Base-by-base conservation (phyloP, 2,888 invertebrate genomes). In the Drosophila prolongata region DNA sequence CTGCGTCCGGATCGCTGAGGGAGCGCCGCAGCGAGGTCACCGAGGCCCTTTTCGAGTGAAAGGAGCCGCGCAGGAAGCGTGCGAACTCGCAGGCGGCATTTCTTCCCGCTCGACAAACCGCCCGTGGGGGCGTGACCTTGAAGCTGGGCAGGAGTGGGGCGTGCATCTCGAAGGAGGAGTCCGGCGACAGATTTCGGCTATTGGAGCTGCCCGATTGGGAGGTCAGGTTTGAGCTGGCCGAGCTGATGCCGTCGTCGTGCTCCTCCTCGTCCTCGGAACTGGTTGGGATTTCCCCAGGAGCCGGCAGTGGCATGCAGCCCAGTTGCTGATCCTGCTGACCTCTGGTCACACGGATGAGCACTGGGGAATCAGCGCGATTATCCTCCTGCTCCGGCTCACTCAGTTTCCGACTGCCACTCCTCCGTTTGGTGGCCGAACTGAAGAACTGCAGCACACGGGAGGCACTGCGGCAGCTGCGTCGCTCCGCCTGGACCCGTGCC, bases 91-190 rank as follows among this genome's bases (percentile, higher is more conserved):
- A 87, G 35, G 91, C 91, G 2, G 91, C 86, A 74, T 82, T 90
- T 6, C 81, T 79, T 44, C 88, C 77, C 0, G 76, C 77, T 43
- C 89, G 87, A 53, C 78, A 80, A 46, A 81, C 73, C 35, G 75
- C 69, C 6, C 80, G 77, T 2, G 92, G 91, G 11, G 92, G 91
- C 6, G 92, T 92, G 11, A 92, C 78, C 79, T 91, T 91, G 76
- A 92, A 92, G 35, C 87, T 90, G 59, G 92, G 92, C 77, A 92
- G 64, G 37, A 92, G 61, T 6, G 92, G 91, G 3, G 91, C 89
- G 61, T 92, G 92, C 88, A 92, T 77, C 77, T 91, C 91, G 60
- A 91, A 91, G 16, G 91, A 91, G 24, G 91, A 90, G 50, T 91
- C 90, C 3, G 90, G 87, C 1, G 91, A 89, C 14, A 80, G 79